These are phyloP conservation scores for Stercorarius parasiticus DNA, from an alignment of 2,113 vertebrate species.

Conservation along the genomic window DNA sequence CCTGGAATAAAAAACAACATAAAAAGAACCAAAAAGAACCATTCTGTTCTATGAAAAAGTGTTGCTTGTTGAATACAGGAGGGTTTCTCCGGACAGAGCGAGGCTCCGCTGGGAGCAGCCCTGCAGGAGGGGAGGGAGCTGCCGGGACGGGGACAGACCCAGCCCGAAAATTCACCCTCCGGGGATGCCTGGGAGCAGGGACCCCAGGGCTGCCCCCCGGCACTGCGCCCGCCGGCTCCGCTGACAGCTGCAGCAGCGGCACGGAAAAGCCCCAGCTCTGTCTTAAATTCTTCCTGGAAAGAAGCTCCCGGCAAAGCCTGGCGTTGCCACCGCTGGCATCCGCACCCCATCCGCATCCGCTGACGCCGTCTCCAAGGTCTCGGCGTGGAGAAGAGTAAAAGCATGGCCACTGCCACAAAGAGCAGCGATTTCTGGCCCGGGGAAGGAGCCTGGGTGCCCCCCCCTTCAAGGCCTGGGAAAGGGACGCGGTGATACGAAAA, in stretches of 20 bases:
- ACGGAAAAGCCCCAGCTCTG: neutral
- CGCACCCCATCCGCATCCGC: no score
- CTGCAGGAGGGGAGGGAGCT: neutral
- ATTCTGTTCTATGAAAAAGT: neutral
- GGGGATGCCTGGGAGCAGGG: neutral
- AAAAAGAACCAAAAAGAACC: neutral
- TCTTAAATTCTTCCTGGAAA: neutral
- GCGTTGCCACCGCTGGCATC: fast-evolving
- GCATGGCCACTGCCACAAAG: fast-evolving
- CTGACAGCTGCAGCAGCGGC: neutral
- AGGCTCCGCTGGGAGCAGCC: neutral
- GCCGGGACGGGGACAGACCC: neutral
- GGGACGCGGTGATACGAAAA: neutral
- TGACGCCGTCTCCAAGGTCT: neutral
- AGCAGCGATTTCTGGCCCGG: neutral
- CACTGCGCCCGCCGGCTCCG: fast-evolving
- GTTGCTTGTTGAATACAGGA: fast-evolving
- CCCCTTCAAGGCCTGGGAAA: neutral
- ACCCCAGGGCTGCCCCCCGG: neutral
- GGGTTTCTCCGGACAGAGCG: neutral
- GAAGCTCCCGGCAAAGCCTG: neutral
- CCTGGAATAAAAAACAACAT: neutral
- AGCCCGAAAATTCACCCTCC: neutral
- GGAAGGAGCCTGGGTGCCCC: neutral
- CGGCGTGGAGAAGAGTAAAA: neutral